phyloP scores from a whole-genome alignment of 2,797 vertebrate species.

The Coluber constrictor region DNA sequence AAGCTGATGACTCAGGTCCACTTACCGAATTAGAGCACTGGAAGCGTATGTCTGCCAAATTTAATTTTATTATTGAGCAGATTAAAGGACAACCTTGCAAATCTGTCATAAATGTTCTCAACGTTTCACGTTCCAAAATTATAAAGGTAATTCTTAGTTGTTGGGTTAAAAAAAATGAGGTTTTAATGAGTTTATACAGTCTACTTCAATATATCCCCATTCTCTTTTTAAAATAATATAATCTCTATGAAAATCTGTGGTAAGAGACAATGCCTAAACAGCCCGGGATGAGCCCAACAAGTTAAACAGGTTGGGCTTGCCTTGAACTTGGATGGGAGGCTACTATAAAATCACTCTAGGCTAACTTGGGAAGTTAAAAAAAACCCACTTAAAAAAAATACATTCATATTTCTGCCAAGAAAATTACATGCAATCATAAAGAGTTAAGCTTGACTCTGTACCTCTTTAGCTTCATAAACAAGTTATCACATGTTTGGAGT shows the following conservation, averaged over 20 bases:
- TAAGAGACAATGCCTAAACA: neutral
- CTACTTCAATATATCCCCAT: neutral
- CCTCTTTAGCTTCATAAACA: neutral
- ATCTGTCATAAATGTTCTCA: conserved; percentile 76
- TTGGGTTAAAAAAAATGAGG: neutral
- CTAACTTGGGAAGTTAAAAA: neutral
- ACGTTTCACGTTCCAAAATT: conserved; percentile 71
- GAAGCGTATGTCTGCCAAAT: conserved; percentile 76
- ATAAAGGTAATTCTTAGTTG: conserved; percentile 69
- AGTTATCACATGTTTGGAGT: neutral
- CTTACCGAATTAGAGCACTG: conserved; percentile 80
- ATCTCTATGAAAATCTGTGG: neutral
- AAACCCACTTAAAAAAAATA: neutral
- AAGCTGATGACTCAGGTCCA: conserved; percentile 74
- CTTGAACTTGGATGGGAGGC: neutral
- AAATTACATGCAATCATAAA: neutral
- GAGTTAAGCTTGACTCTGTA: neutral
- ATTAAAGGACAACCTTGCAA: conserved; percentile 77
- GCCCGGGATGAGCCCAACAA: neutral
- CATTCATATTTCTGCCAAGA: neutral
- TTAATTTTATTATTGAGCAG: conserved; percentile 80
- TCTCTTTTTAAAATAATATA: neutral
- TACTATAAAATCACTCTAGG: neutral
- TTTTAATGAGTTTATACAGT: conserved; percentile 22
- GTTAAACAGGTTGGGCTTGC: neutral